phyloP scores from a whole-genome alignment of 2,888 invertebrate genomes.

The Drosophila subsilvestris region DNA sequence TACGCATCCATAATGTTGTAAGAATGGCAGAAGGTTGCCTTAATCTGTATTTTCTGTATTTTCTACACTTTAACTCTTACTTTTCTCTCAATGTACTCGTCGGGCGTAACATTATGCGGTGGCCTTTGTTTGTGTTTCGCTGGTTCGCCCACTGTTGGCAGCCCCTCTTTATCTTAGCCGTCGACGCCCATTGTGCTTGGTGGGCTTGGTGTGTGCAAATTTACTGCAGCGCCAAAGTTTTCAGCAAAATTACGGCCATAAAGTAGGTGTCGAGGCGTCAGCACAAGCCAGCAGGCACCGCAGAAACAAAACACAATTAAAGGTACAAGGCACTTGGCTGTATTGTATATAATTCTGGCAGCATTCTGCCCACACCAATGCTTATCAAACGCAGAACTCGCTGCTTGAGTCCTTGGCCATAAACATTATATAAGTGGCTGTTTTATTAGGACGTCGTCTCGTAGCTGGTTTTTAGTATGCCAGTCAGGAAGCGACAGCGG shows the following conservation, averaged over 20 bases:
- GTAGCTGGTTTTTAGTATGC: slow-evolving; percentile 42
- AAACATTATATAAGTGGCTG: slow-evolving; percentile 46
- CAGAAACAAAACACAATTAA: slow-evolving; percentile 57
- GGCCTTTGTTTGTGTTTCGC: slow-evolving; percentile 7
- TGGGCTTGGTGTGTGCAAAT: slow-evolving; percentile 43
- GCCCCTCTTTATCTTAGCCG: slow-evolving; percentile 28
- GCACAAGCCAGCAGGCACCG: slow-evolving; percentile 49
- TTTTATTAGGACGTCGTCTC: slow-evolving; percentile 18
- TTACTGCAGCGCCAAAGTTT: slow-evolving; percentile 70
- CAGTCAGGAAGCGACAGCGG: slow-evolving; percentile 34
- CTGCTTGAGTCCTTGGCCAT: slow-evolving; percentile 26
- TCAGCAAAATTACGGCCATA: slow-evolving; percentile 63
- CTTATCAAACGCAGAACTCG: slow-evolving; percentile 56
- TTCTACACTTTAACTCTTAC: not conserved
- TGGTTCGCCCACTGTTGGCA: slow-evolving; percentile 25
- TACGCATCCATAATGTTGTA: no score
- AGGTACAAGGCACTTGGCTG: slow-evolving; percentile 42
- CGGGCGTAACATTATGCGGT: slow-evolving; percentile 34
- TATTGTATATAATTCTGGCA: slow-evolving; percentile 43
- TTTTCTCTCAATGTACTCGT: not conserved
- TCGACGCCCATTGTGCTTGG: slow-evolving; percentile 38
- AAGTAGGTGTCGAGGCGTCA: slow-evolving; percentile 63
- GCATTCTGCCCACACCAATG: slow-evolving; percentile 25
- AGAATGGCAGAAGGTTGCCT: no score
- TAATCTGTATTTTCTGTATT: no score